Base-by-base conservation (phyloP, 2,888 invertebrate species). In the Caenorhabditis auriculariae region DNA sequence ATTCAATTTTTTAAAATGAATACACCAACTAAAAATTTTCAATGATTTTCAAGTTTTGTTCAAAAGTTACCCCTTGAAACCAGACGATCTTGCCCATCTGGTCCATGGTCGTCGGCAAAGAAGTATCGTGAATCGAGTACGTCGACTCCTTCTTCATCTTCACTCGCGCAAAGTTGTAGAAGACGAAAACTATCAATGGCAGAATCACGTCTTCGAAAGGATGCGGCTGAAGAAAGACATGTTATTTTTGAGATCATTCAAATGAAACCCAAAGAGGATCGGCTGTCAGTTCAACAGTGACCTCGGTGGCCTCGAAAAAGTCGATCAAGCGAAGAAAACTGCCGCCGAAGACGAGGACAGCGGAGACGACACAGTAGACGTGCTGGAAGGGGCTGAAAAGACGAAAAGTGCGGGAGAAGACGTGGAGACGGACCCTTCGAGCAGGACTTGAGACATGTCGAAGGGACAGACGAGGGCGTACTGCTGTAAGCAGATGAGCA, bases 331-430 rank as follows among this genome's bases (percentile, higher is more conserved):
- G 4, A 4, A 26, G 5, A 4, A 2, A 4, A 45, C 32, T 45
- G 5, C 12, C 29, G 2, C 19, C 2, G 17, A 45, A 27, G 2
- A 45, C 17, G 3, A 45, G 6, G 4, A 28, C 19, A 6, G 32
- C 29, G 29, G 6, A 45, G 12, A 45, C 9, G 4, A 28, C 19
- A 6, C 29, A 21, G 29, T n/a, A 45, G 12, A 45, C 9, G 17
- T 45, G 29, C 32, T 45, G 45, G 24, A 45, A 45, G n/a, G 21
- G 21, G 5, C 29, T 45, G 43, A 23, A 43, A 43, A 5, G 5
- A 21, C 17, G 7, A 24, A n/a, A 3, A 12, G 3, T 21, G 5
- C 23, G n/a, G n/a, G n/a, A n/a, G n/a, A n/a, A n/a, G n/a, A n/a
- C n/a, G n/a, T n/a, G n/a, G n/a, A n/a, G n/a, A n/a, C n/a, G 26